Conservation (phyloP, 1,140 invertebrate genomes). For the Aricia agestis region DNA sequence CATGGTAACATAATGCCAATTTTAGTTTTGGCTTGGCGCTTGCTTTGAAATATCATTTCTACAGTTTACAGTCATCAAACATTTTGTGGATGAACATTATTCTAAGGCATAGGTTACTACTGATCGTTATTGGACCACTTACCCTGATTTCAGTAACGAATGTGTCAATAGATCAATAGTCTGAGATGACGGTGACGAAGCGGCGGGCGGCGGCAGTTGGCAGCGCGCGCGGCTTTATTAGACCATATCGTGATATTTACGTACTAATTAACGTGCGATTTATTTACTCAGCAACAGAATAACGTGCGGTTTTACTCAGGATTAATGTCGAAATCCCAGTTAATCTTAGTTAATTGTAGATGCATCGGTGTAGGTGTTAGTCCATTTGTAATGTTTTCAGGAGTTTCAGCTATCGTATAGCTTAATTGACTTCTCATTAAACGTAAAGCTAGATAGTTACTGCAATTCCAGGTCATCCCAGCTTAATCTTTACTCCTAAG, state of each 20-base stretch:
- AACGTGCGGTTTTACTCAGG: neutral
- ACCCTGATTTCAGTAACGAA: neutral
- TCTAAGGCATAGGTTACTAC: too few relatives aligned
- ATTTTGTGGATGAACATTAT: too few relatives aligned
- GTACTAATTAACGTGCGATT: conserved; percentile 38
- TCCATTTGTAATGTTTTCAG: neutral
- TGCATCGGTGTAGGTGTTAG: neutral
- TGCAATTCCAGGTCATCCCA: too few relatives aligned
- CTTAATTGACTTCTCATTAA: too few relatives aligned
- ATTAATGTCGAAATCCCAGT: neutral
- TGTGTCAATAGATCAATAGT: conserved; percentile 6
- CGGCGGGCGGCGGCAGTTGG: conserved; percentile 36
- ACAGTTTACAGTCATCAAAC: too few relatives aligned
- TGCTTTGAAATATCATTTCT: too few relatives aligned
- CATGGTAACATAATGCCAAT: too few relatives aligned
- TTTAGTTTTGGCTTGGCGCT: too few relatives aligned
- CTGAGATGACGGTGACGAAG: neutral
- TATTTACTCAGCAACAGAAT: conserved; percentile 27
- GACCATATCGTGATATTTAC: conserved; percentile 38
- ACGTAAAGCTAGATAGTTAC: too few relatives aligned
- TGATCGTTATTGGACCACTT: too few relatives aligned
- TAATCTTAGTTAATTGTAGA: neutral
- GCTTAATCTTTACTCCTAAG: too few relatives aligned
- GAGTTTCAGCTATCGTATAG: too few relatives aligned
- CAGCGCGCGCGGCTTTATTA: conserved; percentile 30